Percentiles rank a stretch among this genome's conserved stretches.
Conservation (phyloP, 2,113 vertebrate species). For the Amphiprion percula region DNA sequence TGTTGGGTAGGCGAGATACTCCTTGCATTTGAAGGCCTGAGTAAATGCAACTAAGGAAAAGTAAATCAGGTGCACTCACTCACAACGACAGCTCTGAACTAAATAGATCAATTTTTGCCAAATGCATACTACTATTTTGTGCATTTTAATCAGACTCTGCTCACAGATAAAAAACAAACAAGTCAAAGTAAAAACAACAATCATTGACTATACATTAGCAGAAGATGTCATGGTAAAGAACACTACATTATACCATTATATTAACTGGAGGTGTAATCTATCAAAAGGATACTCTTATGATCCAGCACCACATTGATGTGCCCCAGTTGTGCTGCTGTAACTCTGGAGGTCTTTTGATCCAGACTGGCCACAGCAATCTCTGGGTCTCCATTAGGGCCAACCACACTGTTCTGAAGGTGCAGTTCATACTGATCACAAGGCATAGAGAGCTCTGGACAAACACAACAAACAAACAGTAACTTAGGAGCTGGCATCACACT, state of each 20-base stretch:
- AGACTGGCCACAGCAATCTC: constrained; percentile 84
- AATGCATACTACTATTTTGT: background rate
- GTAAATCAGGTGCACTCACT: background rate
- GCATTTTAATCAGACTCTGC: constrained; percentile 2
- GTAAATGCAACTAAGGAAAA: constrained; percentile 80
- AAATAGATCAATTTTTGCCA: background rate
- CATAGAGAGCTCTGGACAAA: constrained; percentile 88
- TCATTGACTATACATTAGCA: background rate
- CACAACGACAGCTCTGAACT: background rate
- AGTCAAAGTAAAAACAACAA: background rate
- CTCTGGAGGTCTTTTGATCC: constrained; percentile 84
- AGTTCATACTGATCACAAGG: constrained; percentile 95
- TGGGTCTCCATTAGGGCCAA: constrained; percentile 74
- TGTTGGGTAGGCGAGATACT: constrained; percentile 93
- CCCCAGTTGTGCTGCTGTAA: constrained; percentile 79
- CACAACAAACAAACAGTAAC: constrained; percentile 2
- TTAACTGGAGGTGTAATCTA: background rate
- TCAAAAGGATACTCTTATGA: constrained; percentile 86
- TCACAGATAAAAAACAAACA: background rate
- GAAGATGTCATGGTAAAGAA: background rate
- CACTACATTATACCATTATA: background rate
- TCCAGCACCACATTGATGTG: constrained; percentile 85
- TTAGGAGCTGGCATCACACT: background rate
- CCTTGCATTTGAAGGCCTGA: constrained; percentile 93
- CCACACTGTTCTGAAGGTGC: constrained; percentile 89